Percentiles rank a stretch among this genome's conserved stretches.
These are phyloP conservation scores for Yponomeuta sedellus DNA, from an alignment of 2,888 invertebrate genomes.

Conservation along the genomic window DNA sequence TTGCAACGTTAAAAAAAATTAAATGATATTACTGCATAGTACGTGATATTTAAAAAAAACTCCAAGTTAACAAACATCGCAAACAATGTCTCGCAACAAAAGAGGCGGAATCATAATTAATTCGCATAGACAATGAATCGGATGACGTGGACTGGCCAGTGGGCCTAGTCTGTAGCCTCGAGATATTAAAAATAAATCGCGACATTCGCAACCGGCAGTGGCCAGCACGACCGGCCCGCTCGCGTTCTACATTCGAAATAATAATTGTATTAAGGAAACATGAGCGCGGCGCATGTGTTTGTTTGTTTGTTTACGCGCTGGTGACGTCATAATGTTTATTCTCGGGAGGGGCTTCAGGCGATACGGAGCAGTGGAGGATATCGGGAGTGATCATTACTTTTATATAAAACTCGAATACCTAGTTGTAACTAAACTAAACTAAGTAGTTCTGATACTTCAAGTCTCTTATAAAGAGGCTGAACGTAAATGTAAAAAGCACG, in stretches of 20 bases:
- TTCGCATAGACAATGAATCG: conserved; percentile 43
- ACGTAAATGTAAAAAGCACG: no score
- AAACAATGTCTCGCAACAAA: not conserved
- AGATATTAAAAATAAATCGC: conserved; percentile 20
- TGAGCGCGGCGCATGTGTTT: conserved; percentile 77
- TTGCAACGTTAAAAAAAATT: no score
- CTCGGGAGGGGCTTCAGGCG: conserved; percentile 55
- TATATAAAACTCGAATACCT: not conserved
- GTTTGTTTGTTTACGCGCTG: conserved; percentile 77
- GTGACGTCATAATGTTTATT: conserved; percentile 77
- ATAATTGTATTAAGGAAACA: conserved; percentile 77
- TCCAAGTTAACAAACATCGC: no score
- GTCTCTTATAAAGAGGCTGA: no score
- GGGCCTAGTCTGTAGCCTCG: conserved; percentile 11
- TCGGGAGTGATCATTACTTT: not conserved
- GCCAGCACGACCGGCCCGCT: conserved; percentile 45
- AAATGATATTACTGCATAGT: no score
- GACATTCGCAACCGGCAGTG: conserved; percentile 2
- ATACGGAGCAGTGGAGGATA: conserved; percentile 23
- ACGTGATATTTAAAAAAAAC: no score
- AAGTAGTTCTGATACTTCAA: no score
- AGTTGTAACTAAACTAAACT: no score
- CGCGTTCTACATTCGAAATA: conserved; percentile 73
- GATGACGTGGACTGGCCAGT: conserved; percentile 8
- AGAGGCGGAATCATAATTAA: conserved; percentile 30